phyloP scores from a whole-genome alignment of 2,888 invertebrate genomes.

The Drosophila paracracens region DNA sequence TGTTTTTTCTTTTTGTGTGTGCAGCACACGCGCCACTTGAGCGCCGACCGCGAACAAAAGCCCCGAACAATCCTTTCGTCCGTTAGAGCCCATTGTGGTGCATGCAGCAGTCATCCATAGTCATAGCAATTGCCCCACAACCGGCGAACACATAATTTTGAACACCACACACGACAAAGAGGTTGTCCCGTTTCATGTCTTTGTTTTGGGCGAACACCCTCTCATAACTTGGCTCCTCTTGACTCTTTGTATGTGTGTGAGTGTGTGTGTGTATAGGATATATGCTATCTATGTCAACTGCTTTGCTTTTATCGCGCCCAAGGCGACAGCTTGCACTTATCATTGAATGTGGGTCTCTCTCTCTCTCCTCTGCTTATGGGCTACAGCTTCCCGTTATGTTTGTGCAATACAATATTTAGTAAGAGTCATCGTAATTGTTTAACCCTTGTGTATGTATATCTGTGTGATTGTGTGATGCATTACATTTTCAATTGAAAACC shows the following conservation, averaged over 20 bases:
- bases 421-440: slow-evolving; percentile 38
- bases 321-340: slow-evolving; percentile 62
- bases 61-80: slow-evolving; percentile 44
- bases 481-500: slow-evolving; percentile 35
- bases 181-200: slow-evolving; percentile 42
- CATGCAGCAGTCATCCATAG: slow-evolving; percentile 25
- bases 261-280: slow-evolving; percentile 4
- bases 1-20: slow-evolving; percentile 28
- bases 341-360: slow-evolving; percentile 17
- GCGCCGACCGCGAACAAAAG: slow-evolving; percentile 53
- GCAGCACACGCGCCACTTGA: slow-evolving; percentile 61
- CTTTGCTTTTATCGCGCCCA: slow-evolving; percentile 62
- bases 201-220: slow-evolving; percentile 60
- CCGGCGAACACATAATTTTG: slow-evolving; percentile 51
- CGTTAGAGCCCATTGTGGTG: slow-evolving; percentile 53
- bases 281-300: slow-evolving; percentile 63
- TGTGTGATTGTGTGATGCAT: slow-evolving; percentile 17
- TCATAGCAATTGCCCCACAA: slow-evolving; percentile 50
- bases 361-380: background rate
- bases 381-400: slow-evolving; percentile 39
- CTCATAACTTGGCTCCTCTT: slow-evolving; percentile 70
- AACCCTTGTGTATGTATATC: background rate
- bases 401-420: slow-evolving; percentile 36
- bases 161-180: slow-evolving; percentile 26
- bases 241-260: slow-evolving; percentile 52